A percentile compares a stretch with the other conserved stretches of the same genome.
These are phyloP conservation scores for Apocrypta bakeri DNA, from an alignment of 1,140 invertebrate genomes.

Conservation along the genomic window DNA sequence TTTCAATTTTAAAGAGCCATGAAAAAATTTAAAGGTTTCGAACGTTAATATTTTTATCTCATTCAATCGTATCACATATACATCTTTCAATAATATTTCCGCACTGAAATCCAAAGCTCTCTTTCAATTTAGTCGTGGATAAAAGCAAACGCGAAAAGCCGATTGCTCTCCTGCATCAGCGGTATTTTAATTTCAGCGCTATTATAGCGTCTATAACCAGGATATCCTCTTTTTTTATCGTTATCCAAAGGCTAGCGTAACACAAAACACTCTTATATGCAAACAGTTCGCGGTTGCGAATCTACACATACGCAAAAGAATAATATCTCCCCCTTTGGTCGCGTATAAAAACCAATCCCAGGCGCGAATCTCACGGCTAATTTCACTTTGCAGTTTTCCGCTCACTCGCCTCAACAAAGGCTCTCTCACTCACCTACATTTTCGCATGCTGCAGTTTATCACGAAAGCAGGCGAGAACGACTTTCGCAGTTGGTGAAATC, in stretches of 20 bases:
- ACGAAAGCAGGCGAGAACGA: not conserved
- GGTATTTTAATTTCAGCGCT: not conserved
- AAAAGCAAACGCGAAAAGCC: not conserved
- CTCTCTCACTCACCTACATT: conserved; percentile 9
- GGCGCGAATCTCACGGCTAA: conserved; percentile 30
- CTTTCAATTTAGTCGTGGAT: not conserved
- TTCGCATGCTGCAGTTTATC: conserved; percentile 12
- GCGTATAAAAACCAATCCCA: conserved; percentile 32
- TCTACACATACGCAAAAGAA: not conserved
- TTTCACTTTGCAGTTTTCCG: conserved; percentile 38
- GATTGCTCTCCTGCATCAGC: not conserved
- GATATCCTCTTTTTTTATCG: not conserved
- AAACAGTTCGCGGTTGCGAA: not conserved
- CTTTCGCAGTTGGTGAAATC: conserved; percentile 27
- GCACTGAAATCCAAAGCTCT: not conserved
- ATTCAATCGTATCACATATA: not conserved
- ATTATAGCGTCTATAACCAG: not conserved
- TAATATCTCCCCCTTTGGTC: not conserved
- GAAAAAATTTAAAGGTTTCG: too few species aligned
- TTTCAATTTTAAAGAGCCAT: not conserved
- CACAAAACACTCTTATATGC: not conserved
- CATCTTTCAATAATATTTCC: not conserved
- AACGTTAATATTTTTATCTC: too few species aligned
- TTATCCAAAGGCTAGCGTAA: not conserved
- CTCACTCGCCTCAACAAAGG: not conserved